Percentiles rank a stretch among this genome's conserved stretches.
These are phyloP conservation scores for Ephestia elutella DNA, from an alignment of 1,140 invertebrate genomes.

Conservation along the genomic window DNA sequence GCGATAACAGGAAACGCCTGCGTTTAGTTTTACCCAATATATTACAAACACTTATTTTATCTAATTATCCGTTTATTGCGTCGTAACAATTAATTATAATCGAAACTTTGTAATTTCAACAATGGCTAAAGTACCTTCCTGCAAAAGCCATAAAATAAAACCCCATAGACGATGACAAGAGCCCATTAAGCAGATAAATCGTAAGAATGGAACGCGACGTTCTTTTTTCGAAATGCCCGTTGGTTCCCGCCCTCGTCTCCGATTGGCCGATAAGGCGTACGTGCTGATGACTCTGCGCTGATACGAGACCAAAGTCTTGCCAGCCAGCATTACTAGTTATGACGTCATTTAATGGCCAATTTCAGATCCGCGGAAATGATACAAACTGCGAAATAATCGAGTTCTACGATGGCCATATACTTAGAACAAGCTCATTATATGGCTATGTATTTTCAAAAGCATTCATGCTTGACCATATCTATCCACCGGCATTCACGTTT, in stretches of 20 bases:
- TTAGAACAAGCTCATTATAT: too few species aligned
- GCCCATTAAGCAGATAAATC: conserved; percentile 18
- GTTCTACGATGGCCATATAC: neutral
- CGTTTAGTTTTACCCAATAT: too few species aligned
- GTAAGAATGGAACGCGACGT: conserved; percentile 21
- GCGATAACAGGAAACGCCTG: too few species aligned
- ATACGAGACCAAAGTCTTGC: conserved; percentile 9
- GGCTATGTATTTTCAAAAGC: too few species aligned
- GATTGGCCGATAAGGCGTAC: conserved; percentile 34
- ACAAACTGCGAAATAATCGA: neutral
- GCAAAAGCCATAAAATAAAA: neutral
- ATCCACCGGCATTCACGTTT: too few species aligned
- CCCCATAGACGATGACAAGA: neutral
- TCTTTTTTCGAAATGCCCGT: conserved; percentile 29
- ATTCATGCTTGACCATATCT: too few species aligned
- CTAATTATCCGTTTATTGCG: too few species aligned
- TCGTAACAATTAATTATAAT: too few species aligned
- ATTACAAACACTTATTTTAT: too few species aligned
- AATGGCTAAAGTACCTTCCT: too few species aligned
- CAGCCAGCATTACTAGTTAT: conserved; percentile 2
- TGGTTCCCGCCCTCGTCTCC: conserved; percentile 30
- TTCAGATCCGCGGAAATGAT: conserved; percentile 2
- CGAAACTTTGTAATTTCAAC: too few species aligned
- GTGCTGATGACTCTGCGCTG: conserved; percentile 25
- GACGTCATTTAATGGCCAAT: conserved; percentile 3